Conservation (phyloP, 2,888 invertebrate species). For the Carterocephalus palaemon region DNA sequence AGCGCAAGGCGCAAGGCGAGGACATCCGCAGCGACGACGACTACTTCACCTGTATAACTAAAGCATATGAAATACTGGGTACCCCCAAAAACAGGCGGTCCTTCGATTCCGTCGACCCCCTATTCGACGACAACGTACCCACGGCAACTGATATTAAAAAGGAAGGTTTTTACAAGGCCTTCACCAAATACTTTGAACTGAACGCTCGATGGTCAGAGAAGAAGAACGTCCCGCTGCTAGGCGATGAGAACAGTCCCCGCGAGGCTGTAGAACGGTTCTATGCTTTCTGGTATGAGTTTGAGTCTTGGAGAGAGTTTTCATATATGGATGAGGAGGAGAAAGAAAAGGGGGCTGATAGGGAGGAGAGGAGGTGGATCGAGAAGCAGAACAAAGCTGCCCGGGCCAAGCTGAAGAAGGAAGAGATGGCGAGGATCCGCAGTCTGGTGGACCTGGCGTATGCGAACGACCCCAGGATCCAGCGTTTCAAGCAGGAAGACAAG, state of each 20-base stretch:
- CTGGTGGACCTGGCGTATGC: conserved; percentile 96
- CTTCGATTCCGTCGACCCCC: conserved; percentile 97
- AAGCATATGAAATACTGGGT: conserved; percentile 95
- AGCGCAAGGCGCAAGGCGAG: conserved; percentile 94
- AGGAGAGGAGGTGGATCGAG: conserved; percentile 98
- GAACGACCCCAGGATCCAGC: conserved; percentile 94
- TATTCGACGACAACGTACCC: conserved; percentile 94
- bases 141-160: conserved; percentile 85
- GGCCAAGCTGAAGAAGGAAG: conserved; percentile 96
- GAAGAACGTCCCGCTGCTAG: conserved; percentile 90
- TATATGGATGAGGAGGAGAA: conserved; percentile 99
- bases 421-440: conserved; percentile 93
- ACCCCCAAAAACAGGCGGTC: conserved; percentile 89
- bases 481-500: conserved; percentile 96
- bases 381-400: conserved; percentile 97
- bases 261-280: conserved; percentile 96
- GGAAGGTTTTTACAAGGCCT: conserved; percentile 85
- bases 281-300: conserved; percentile 98
- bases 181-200: conserved; percentile 83
- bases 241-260: conserved; percentile 85
- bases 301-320: conserved; percentile 99
- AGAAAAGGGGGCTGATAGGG: conserved; percentile 97
- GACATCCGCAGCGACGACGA: conserved; percentile 94
- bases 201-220: conserved; percentile 96
- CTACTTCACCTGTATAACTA: conserved; percentile 99